Base-by-base conservation (phyloP, 2,797 vertebrate species). In the Kryptolebias ocellatus region DNA sequence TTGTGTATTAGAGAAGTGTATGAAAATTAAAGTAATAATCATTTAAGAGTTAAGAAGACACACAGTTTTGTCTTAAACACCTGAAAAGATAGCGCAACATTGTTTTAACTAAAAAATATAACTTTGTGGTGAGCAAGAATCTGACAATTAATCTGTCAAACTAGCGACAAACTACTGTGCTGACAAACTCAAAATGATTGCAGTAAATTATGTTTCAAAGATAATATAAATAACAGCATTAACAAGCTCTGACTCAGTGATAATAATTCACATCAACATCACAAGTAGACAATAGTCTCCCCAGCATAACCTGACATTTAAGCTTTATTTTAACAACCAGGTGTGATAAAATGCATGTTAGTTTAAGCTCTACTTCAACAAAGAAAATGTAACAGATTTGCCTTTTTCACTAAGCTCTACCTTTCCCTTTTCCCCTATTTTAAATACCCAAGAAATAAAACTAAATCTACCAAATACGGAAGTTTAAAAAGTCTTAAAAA, bases 301-400 rank as follows among this genome's bases (percentile, higher is more conserved):
- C 16, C 16, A 82, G 75, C 66, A 76, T 69, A 76, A 73, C 66
- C 79, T 79, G 71, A 78, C 69, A 37, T 77, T 16, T 46, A 11
- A 1, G 8, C 51, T 75, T 42, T 53, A 66, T 42, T 46, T 39
- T 44, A 51, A 61, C 29, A 59, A 54, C 70, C 27, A 45, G 39
- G 12, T 42, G 39, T 42, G 39, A 42, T 12, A 42, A 14, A 12
- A 42, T 2, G 11, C 11, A 12, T 12, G 9, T 34, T 34, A 14
- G 39, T 42, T 42, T 14, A 14, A 42, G 39, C 11, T 42, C 10
- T 34, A 34, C 34, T 42, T 12, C 14, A 42, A 42, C 11, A 12
- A 3, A 12, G 2, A 10, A 39, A 39, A 39, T 39, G 9, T 2
- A 39, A 39, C 37, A 39, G 9, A 14, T 14, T 42, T 3, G 31